Conservation (phyloP, 2,888 invertebrate species). For the Ichneumoninae sp. region DNA sequence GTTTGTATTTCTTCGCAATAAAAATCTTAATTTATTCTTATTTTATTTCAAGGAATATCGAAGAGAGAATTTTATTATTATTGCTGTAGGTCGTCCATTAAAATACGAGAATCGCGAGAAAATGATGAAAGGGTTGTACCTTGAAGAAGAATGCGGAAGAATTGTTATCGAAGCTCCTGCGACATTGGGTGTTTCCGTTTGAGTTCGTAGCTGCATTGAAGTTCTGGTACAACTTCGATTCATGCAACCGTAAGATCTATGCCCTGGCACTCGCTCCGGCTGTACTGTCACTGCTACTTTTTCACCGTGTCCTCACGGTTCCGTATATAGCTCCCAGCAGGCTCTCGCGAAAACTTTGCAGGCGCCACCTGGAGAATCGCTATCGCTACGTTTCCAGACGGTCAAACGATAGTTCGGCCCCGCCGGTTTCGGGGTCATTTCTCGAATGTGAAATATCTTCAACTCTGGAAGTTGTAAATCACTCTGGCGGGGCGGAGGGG, state of each 20-base stretch:
- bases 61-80: not conserved
- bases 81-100: not conserved
- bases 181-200: not conserved
- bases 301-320: conserved; percentile 14
- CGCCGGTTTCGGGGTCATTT: conserved; percentile 38
- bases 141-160: not conserved
- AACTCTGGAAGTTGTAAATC: conserved; percentile 77
- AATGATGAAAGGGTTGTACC: not conserved
- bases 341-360: conserved; percentile 42
- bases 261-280: not conserved
- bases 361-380: conserved; percentile 55
- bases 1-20: not conserved
- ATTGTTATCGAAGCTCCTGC: not conserved
- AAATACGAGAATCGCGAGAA: not conserved
- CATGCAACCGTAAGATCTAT: not conserved
- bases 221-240: not conserved
- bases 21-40: not conserved
- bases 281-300: conserved; percentile 17
- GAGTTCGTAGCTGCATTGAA: not conserved
- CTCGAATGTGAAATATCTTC: conserved; percentile 73
- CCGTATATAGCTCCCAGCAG: not conserved
- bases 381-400: conserved; percentile 64
- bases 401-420: conserved; percentile 62
- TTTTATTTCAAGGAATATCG: not conserved
- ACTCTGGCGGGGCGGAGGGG: conserved; percentile 52